These are phyloP conservation scores for Dendroctonus ponderosae DNA, from an alignment of 1,140 invertebrate genomes.

Conservation along the genomic window DNA sequence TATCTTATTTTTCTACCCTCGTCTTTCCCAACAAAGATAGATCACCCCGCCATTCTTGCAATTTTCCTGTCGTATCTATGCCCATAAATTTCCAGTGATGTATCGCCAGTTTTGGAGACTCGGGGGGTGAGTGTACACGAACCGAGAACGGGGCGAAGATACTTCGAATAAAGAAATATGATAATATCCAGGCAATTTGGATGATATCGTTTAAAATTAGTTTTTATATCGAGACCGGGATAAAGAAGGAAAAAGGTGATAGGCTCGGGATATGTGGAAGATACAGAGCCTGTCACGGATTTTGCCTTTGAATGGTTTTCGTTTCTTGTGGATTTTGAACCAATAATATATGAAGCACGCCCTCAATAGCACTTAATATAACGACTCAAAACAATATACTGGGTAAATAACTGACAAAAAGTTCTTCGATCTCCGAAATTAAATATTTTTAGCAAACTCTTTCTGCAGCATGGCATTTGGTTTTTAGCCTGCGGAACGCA, in stretches of 20 bases:
- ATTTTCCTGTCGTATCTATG: conserved; percentile 56
- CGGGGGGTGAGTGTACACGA: conserved; percentile 41
- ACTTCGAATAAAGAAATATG: conserved; percentile 44
- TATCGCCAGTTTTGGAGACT: conserved; percentile 50
- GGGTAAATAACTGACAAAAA: too few species aligned
- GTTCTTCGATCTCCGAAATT: too few species aligned
- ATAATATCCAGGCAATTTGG: conserved; percentile 35
- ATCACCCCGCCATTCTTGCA: conserved; percentile 55
- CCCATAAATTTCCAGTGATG: conserved; percentile 54
- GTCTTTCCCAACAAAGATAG: conserved; percentile 52
- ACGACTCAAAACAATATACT: too few species aligned
- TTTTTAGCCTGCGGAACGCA: too few species aligned
- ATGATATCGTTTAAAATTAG: conserved; percentile 35
- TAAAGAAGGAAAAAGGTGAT: conserved; percentile 11
- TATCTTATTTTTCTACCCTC: conserved; percentile 52
- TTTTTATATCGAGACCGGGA: conserved; percentile 25
- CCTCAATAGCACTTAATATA: too few species aligned
- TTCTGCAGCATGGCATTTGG: too few species aligned
- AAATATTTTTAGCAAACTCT: too few species aligned
- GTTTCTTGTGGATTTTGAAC: too few species aligned
- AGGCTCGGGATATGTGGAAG: background rate
- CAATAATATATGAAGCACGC: too few species aligned
- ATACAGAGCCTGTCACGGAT: too few species aligned
- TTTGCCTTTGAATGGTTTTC: too few species aligned
- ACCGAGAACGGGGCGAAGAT: conserved; percentile 34